Base-by-base conservation (phyloP, 2,888 invertebrate genomes). In the Ectobius pallidus region DNA sequence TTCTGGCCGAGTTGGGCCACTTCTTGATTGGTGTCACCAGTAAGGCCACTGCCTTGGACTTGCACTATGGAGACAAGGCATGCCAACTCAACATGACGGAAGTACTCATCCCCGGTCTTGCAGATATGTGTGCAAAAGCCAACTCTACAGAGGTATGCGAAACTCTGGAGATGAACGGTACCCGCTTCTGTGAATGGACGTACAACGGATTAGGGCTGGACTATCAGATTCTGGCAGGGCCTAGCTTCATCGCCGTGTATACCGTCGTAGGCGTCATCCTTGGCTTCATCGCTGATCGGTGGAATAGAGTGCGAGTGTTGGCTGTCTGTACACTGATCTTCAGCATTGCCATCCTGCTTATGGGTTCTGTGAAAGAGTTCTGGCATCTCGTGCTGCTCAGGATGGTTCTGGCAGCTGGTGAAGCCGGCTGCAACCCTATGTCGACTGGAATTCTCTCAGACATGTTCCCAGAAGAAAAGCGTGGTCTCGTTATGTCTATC, bases 151-250 rank as follows among this genome's bases (percentile, higher is more conserved):
- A 85, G 52, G 82, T 83, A 85, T 93, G 92, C 81, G 82, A 84
- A 75, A 84, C 87, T 0, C 84, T 91, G 61, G 86, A 87, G 71
- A 78, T 91, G 65, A 93, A 94, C 79, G 94, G 92, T 0, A 90
- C 90, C 0, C 80, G 84, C 6, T 93, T 93, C 82, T 97, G 97
- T 84, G 93, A 94, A 80, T 97, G 96, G 96, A 92, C 92, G 80
- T 95, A 95, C 87, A 96, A 94, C 80, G 97, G 97, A 0, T 87
- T 96, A 70, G 97, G 96, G 14, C 86, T 95, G 74, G 94, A 95
- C 81, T 97, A 97, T 84, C 96, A 97, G 84, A 89, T 96, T 75
- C 84, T 97, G 74, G 96, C 96, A 0, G 97, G 97, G 0, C 96
- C 97, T 0, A 93, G 94, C 77, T 97, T 95, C 84, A 96, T 97